A percentile compares a stretch with the other conserved stretches of the same genome.
phyloP scores from a whole-genome alignment of 2,888 invertebrate genomes.

The Aplocera efformata region DNA sequence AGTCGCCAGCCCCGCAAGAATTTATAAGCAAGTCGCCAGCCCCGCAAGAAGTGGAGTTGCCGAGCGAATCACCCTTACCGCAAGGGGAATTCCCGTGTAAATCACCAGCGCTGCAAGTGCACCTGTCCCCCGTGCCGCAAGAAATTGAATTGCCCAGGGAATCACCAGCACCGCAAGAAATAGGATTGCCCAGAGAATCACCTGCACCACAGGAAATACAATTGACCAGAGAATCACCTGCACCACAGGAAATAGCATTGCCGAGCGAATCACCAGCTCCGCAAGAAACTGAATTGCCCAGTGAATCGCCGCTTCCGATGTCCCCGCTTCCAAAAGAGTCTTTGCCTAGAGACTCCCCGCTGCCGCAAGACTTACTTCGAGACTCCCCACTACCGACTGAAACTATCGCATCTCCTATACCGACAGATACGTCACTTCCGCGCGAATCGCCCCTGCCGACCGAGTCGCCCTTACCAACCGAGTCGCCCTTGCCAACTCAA shows the following conservation, averaged over 20 bases:
- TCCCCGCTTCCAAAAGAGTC: constrained; percentile 26
- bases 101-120: background rate
- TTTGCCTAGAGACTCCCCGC: constrained; percentile 20
- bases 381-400: constrained; percentile 14
- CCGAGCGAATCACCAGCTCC: background rate
- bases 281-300: constrained; percentile 23
- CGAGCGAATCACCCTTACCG: background rate
- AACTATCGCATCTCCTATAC: constrained; percentile 22
- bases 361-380: constrained; percentile 13
- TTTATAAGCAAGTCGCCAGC: background rate
- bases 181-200: constrained; percentile 8
- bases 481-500: constrained; percentile 11
- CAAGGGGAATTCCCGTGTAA: background rate
- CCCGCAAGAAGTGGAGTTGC: constrained; percentile 11
- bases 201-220: constrained; percentile 15
- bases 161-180: constrained; percentile 14
- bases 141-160: background rate
- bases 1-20: background rate
- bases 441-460: constrained; percentile 24
- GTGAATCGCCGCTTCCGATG: constrained; percentile 17
- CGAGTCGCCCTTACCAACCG: constrained; percentile 14
- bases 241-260: background rate
- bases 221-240: constrained; percentile 10
- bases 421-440: constrained; percentile 25
- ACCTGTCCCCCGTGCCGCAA: background rate